These are phyloP conservation scores for Beaufortia kweichowensis DNA, from an alignment of 2,113 vertebrate genomes.

Conservation along the genomic window DNA sequence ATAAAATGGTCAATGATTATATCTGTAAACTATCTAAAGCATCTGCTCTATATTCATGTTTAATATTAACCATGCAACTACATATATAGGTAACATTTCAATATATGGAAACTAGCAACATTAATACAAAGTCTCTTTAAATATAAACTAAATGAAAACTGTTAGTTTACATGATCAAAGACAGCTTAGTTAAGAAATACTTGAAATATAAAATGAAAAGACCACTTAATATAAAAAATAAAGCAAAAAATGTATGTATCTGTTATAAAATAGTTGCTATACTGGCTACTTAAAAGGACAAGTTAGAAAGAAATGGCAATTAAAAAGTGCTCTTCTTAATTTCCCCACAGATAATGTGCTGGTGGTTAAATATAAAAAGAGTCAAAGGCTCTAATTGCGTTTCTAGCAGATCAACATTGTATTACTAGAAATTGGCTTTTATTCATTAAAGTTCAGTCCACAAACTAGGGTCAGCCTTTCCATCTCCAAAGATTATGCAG, in stretches of 20 bases:
- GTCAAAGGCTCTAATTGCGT: slow-evolving; percentile 46
- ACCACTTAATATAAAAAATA: background rate
- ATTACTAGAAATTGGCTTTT: slow-evolving; percentile 28
- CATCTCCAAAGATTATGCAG: slow-evolving; percentile 26
- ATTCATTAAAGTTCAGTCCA: slow-evolving; percentile 1
- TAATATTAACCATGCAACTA: too few species aligned
- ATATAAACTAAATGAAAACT: background rate
- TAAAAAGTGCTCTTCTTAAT: slow-evolving; percentile 60
- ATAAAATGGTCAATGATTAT: too few species aligned
- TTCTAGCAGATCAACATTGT: slow-evolving; percentile 16
- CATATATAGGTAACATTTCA: too few species aligned
- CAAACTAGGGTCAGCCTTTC: slow-evolving; percentile 23
- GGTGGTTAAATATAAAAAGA: slow-evolving; percentile 52
- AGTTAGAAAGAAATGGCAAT: slow-evolving; percentile 63
- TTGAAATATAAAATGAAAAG: background rate
- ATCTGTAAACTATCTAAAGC: too few species aligned
- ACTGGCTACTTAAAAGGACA: slow-evolving; percentile 62
- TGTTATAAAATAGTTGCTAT: background rate
- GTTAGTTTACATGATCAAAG: too few species aligned
- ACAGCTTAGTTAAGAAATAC: background rate
- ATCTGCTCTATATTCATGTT: too few species aligned
- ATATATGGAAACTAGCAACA: too few species aligned
- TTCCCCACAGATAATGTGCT: slow-evolving; percentile 59
- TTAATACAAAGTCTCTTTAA: background rate
- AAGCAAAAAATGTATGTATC: background rate